phyloP scores from a whole-genome alignment of 2,888 invertebrate genomes.

The Choreutis nemorana region DNA sequence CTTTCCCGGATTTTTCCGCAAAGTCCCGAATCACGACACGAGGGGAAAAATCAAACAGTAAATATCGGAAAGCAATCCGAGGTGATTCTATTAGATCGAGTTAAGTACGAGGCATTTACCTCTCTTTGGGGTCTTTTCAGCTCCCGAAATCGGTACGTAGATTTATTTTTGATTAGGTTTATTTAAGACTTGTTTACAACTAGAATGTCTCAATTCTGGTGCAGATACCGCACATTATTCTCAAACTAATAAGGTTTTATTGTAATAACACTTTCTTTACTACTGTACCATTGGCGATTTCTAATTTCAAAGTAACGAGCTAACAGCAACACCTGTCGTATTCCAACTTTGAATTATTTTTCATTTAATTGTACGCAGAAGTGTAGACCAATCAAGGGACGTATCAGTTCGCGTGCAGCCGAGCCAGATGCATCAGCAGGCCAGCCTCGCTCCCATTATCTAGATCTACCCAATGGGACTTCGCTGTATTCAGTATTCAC shows the following conservation, averaged over 20 bases:
- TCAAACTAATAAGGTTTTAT: too few relatives aligned
- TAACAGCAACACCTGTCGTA: too few relatives aligned
- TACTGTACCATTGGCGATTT: too few relatives aligned
- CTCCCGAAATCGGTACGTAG: constrained; percentile 19
- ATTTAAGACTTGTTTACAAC: too few relatives aligned
- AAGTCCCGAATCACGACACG: constrained; percentile 48
- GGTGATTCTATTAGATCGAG: constrained; percentile 62
- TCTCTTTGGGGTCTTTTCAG: constrained; percentile 30
- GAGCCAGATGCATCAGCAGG: constrained; percentile 31
- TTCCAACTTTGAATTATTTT: too few relatives aligned
- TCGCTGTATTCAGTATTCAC: constrained; percentile 19
- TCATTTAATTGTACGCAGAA: too few relatives aligned
- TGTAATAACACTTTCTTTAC: too few relatives aligned
- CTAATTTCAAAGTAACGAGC: too few relatives aligned
- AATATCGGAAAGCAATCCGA: constrained; percentile 62
- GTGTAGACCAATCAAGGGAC: neutral
- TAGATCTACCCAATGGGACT: constrained; percentile 35
- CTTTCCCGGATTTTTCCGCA: constrained; percentile 54
- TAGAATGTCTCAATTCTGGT: too few relatives aligned
- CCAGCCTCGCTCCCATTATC: constrained; percentile 28
- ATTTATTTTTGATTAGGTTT: constrained; percentile 20
- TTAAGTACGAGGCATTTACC: constrained; percentile 38
- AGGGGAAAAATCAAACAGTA: constrained; percentile 60
- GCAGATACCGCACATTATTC: too few relatives aligned
- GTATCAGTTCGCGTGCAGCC: constrained; percentile 33